phyloP scores from a whole-genome alignment of 2,113 vertebrate genomes.

The Callipepla californica region DNA sequence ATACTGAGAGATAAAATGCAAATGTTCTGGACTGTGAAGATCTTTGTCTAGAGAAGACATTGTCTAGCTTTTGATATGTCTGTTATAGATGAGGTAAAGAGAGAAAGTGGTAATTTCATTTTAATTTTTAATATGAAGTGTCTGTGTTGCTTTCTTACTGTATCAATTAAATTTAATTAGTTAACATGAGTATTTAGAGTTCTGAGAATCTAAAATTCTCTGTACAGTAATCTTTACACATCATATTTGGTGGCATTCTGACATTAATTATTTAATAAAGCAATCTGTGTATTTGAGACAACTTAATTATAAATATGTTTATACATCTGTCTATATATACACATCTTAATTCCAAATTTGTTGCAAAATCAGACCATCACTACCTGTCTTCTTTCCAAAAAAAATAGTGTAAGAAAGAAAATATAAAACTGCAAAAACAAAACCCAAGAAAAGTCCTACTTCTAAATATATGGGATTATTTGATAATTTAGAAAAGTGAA shows the following conservation, averaged over 20 bases:
- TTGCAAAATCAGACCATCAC: background rate
- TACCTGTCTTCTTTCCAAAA: background rate
- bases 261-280: background rate
- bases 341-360: background rate
- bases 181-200: background rate
- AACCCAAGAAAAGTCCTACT: background rate
- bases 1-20: background rate
- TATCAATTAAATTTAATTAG: background rate
- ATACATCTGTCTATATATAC: background rate
- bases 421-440: background rate
- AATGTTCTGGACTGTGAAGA: background rate
- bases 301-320: background rate
- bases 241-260: background rate
- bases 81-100: background rate
- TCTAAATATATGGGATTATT: background rate
- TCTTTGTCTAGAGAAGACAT: background rate
- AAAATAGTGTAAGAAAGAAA: too few relatives aligned
- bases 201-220: background rate
- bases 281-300: background rate
- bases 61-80: background rate
- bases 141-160: background rate
- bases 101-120: background rate
- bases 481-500: background rate
- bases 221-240: background rate
- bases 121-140: constrained; percentile 13